Evolutionary conservation across 2,888 invertebrate species (phyloP).

Genomic region (Willowsia nigromaculata): DNA sequence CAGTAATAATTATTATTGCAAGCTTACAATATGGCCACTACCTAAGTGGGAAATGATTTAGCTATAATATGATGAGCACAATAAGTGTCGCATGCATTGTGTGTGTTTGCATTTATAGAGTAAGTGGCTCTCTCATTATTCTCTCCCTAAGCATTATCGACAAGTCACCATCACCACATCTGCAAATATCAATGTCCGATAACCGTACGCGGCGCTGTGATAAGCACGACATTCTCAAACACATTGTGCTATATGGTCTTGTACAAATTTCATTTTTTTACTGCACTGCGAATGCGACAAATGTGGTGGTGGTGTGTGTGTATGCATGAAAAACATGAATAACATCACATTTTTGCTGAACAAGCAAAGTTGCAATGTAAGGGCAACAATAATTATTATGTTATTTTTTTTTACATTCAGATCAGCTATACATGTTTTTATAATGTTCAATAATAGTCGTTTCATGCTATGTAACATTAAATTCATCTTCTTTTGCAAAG

Average conservation of each 20-base stretch:
- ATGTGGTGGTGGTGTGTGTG: background rate
- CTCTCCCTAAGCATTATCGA: slow-evolving; percentile 10
- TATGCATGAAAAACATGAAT: background rate
- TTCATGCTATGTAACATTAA: background rate
- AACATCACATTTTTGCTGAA: background rate
- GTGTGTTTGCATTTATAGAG: background rate
- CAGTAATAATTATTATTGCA: background rate
- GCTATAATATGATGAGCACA: background rate
- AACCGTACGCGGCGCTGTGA: slow-evolving; percentile 33
- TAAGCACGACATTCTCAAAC: slow-evolving; percentile 49
- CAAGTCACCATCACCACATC: slow-evolving; percentile 12
- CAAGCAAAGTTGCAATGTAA: slow-evolving; percentile 6
- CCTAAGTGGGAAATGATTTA: slow-evolving; percentile 17
- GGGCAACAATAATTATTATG: slow-evolving; percentile 12
- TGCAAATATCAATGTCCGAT: slow-evolving; percentile 69
- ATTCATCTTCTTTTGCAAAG: background rate
- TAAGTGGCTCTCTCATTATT: slow-evolving; percentile 15
- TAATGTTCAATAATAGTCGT: slow-evolving; percentile 9
- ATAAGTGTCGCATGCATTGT: background rate
- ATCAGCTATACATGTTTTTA: background rate
- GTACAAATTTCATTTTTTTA: slow-evolving; percentile 1
- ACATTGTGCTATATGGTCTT: background rate
- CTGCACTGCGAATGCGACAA: slow-evolving; percentile 7
- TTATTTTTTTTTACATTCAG: background rate
- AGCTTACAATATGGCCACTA: background rate